Conservation (phyloP, 64 coral and sea anemone species). For the Hydrozoanthus tunicans region DNA sequence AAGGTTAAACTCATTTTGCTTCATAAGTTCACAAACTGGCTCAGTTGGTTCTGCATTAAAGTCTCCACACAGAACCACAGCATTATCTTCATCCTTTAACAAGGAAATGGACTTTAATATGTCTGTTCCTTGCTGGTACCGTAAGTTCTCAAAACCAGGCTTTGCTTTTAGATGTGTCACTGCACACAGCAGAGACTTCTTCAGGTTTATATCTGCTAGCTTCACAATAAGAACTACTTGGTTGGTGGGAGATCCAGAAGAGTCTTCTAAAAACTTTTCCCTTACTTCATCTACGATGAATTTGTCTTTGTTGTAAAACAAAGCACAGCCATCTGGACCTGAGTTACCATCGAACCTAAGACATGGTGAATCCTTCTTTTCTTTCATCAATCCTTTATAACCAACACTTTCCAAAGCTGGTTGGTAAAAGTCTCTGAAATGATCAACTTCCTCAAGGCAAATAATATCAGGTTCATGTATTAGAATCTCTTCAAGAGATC, state of each 20-base stretch:
- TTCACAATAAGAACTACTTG: constrained; percentile 85
- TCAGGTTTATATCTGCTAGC: constrained; percentile 54
- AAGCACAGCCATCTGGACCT: constrained; percentile 86
- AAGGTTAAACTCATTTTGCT: constrained; percentile 54
- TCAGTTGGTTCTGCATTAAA: constrained; percentile 94
- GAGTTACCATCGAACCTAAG: constrained; percentile 83
- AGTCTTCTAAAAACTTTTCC: constrained; percentile 59
- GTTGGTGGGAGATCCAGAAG: constrained; percentile 61
- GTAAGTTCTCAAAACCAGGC: constrained; percentile 61
- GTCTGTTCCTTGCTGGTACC: constrained; percentile 60
- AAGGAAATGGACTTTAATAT: constrained; percentile 64
- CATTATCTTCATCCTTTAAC: constrained; percentile 43
- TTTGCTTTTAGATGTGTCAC: constrained; percentile 96
- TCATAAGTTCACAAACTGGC: constrained; percentile 83
- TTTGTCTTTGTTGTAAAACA: constrained; percentile 79
- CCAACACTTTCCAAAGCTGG: constrained; percentile 76
- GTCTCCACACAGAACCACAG: constrained; percentile 81
- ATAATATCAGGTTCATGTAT: constrained; percentile 84
- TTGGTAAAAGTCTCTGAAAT: constrained; percentile 84
- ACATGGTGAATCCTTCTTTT: constrained; percentile 89
- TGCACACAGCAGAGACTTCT: constrained; percentile 58
- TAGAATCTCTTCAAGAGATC: constrained; percentile 79
- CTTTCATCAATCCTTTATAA: constrained; percentile 71
- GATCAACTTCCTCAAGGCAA: constrained; percentile 92
- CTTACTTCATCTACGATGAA: constrained; percentile 61